Evolutionary conservation across 1,140 invertebrate genomes (phyloP).

Genomic region (Papilio dardanus): DNA sequence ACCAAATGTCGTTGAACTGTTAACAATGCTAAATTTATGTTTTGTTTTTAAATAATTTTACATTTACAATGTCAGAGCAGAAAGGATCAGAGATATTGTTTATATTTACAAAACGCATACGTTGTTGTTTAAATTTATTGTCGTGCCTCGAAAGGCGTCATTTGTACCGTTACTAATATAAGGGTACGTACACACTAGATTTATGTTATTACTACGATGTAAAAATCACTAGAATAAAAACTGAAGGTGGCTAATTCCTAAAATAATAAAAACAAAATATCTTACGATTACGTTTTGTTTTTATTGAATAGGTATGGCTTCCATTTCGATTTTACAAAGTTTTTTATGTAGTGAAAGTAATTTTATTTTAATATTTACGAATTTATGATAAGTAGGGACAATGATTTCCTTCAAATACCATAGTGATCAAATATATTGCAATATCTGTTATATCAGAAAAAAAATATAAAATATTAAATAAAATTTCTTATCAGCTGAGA

Average conservation of each 20-base stretch:
- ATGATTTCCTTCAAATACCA: not conserved
- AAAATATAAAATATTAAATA: not conserved
- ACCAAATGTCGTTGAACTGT: not conserved
- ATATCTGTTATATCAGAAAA: not conserved
- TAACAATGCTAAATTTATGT: slow-evolving; percentile 23
- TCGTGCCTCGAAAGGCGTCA: slow-evolving; percentile 59
- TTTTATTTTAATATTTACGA: not conserved
- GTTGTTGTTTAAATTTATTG: slow-evolving; percentile 63
- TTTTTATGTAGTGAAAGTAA: not conserved
- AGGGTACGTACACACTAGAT: slow-evolving; percentile 48
- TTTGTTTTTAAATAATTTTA: slow-evolving; percentile 30
- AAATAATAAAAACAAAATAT: not conserved
- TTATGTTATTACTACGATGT: not conserved
- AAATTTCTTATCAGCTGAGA: not conserved
- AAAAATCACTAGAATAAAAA: not conserved
- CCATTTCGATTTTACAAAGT: not conserved
- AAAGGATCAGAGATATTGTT: slow-evolving; percentile 42
- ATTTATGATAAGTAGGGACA: not conserved
- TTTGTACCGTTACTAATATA: slow-evolving; percentile 68
- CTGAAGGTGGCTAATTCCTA: no score
- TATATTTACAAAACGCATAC: slow-evolving; percentile 56
- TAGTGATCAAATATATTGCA: not conserved
- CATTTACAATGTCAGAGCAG: slow-evolving; percentile 37
- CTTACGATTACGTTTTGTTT: not conserved
- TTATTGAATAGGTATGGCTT: not conserved